Percentiles rank a stretch among this genome's conserved stretches.
These are phyloP conservation scores for Muscicapa striata DNA, from an alignment of 2,797 vertebrate species.

Conservation along the genomic window DNA sequence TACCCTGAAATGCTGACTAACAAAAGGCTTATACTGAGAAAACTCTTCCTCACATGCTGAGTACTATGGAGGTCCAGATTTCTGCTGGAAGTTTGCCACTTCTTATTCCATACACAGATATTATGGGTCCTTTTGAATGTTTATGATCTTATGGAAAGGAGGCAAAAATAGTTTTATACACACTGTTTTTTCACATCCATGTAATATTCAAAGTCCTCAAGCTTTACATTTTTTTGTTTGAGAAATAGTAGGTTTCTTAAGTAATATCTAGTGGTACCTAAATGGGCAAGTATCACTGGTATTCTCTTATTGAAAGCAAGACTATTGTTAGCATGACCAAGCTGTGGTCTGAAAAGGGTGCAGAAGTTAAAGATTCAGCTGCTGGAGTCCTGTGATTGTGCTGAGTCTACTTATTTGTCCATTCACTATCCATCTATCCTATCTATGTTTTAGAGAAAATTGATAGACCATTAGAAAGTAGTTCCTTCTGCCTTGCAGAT, in stretches of 20 bases:
- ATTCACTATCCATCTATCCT: not conserved
- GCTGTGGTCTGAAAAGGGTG: not conserved
- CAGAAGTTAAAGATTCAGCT: not conserved
- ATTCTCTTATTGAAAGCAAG: not conserved
- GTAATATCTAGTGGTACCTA: not conserved
- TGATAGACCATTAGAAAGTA: not conserved
- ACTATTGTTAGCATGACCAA: not conserved
- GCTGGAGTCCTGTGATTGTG: not conserved
- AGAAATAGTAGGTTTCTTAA: not conserved
- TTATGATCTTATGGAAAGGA: not conserved
- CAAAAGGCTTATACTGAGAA: not conserved
- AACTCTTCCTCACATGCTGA: not conserved
- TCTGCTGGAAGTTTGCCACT: not conserved
- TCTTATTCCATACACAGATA: not conserved
- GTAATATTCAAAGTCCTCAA: not conserved
- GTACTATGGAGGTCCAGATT: not conserved
- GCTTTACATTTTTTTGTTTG: not conserved
- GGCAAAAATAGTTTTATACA: not conserved
- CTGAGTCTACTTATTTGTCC: not conserved
- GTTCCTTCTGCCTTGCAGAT: not conserved
- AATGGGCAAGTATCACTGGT: not conserved
- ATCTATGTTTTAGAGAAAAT: not conserved
- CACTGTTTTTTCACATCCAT: not conserved
- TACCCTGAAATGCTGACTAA: not conserved
- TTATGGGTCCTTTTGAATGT: not conserved